These are phyloP conservation scores for Metellina segmentata DNA, from an alignment of 2,888 invertebrate genomes.

Conservation along the genomic window DNA sequence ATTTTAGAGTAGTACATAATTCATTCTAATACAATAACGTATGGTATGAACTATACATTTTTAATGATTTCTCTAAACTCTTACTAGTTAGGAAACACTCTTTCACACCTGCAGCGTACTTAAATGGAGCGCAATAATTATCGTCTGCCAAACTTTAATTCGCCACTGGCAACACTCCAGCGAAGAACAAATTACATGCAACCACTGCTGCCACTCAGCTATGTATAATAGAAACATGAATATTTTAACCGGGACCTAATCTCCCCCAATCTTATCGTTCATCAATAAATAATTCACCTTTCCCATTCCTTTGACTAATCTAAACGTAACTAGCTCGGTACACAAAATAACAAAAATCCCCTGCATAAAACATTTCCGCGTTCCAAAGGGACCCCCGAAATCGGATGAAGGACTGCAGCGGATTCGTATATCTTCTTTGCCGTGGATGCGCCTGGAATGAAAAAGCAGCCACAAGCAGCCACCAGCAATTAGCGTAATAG, in stretches of 20 bases:
- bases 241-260: slow-evolving; percentile 15
- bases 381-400: not conserved
- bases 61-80: not conserved
- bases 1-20: too few relatives aligned
- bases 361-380: slow-evolving; percentile 45
- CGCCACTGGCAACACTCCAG: not conserved
- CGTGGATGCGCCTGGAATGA: slow-evolving; percentile 27
- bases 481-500: slow-evolving; percentile 56
- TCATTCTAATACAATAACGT: too few relatives aligned
- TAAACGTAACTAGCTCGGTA: not conserved
- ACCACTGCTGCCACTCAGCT: not conserved
- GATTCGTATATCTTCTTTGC: slow-evolving; percentile 1
- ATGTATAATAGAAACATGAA: not conserved
- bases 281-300: not conserved
- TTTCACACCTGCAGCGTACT: not conserved
- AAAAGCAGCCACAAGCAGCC: not conserved
- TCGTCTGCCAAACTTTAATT: not conserved
- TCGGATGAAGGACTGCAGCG: too few relatives aligned
- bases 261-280: not conserved
- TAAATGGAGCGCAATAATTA: not conserved
- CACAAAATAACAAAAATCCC: slow-evolving; percentile 11
- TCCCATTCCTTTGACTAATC: not conserved
- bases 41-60: not conserved
- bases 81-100: not conserved
- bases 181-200: not conserved